Percentiles rank a stretch among this genome's conserved stretches.
Evolutionary conservation across 35 echinoderm and acorn worm genomes (phyloP).

Genomic region (Chiridota heheva): DNA sequence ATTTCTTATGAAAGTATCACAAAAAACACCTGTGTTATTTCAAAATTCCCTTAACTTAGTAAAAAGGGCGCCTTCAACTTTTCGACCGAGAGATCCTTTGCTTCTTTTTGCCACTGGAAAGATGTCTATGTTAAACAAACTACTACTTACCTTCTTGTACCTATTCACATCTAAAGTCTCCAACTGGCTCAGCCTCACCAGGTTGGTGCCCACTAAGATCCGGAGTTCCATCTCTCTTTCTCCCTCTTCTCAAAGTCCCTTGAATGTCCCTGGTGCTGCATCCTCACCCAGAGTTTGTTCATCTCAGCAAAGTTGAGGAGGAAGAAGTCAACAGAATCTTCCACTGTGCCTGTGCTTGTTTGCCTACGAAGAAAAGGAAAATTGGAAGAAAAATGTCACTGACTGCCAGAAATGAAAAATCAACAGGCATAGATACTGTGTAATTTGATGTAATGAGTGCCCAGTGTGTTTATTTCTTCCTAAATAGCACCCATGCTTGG

Average conservation of each 20-base stretch:
- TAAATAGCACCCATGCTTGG: too few relatives aligned
- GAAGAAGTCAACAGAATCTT: slow-evolving; percentile 97
- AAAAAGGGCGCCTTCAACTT: too few relatives aligned
- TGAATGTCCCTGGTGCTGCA: slow-evolving; percentile 84
- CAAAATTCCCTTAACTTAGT: too few relatives aligned
- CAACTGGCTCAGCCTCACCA: slow-evolving; percentile 90
- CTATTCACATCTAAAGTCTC: slow-evolving; percentile 76
- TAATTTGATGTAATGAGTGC: background rate
- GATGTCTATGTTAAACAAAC: background rate
- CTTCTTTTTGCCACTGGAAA: background rate
- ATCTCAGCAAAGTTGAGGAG: slow-evolving; percentile 99
- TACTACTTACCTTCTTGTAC: slow-evolving; percentile 75
- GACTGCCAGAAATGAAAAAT: too few relatives aligned
- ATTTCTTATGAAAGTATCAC: too few relatives aligned
- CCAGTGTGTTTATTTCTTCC: background rate
- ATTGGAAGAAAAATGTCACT: background rate
- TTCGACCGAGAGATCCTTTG: background rate
- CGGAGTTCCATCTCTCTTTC: slow-evolving; percentile 79
- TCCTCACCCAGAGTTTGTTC: slow-evolving; percentile 97
- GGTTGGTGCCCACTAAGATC: slow-evolving; percentile 95
- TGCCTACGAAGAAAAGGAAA: slow-evolving; percentile 45
- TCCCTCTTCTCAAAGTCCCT: slow-evolving; percentile 82
- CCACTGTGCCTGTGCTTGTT: slow-evolving; percentile 56
- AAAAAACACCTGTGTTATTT: too few relatives aligned
- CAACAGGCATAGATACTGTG: background rate